Evolutionary conservation across 2,888 invertebrate species (phyloP), one percentile per base, ranked within the genome.

Genomic region (Pristionchus japonicus): DNA sequence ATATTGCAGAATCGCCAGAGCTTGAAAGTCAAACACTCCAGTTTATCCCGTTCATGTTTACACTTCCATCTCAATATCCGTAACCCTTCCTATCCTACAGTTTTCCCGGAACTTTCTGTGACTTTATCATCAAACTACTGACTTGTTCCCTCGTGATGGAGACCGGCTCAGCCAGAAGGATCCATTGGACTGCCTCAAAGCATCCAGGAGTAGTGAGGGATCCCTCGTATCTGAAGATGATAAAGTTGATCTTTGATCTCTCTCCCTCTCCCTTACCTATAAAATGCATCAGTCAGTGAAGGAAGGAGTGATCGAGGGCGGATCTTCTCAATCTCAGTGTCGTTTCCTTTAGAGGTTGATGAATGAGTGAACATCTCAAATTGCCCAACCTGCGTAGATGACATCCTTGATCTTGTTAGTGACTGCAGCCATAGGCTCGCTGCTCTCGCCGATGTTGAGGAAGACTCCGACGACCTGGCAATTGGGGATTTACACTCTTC

Each of bases 131-230:
- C 11, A 43, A 43, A 61, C 61, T n/a, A n/a, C 49, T 52, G 23
- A 91, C 91, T 89, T 91, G 91, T 43, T 89, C 87, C 49, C 89
- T 89, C 11, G 92, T 91, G 87, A 94, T 91, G 40, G 92, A 90
- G 70, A 93, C 88, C 17, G 94, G 94, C 84, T 94, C 93, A 23
- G 93, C 92, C 15, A 94, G 89, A 9, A 94, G 83, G 2, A 94
- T 93, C 94, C 94, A 94, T 40, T 93, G 88, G 74, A 94, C 94
- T 15, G 92, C 91, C 89, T 94, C 94, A 86, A 88, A 89, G 89
- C 94, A 94, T 34, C 89, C 90, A 3, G 94, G 94, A 40, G 94
- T 94, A 0, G 94, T 94, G 64, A 94, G 88, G 67, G 93, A 94
- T 74, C 94, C 94, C n/a, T 93, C 92, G 89, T 94, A 94, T 20